Percentiles rank a stretch among this genome's conserved stretches.
These are phyloP conservation scores for Agrochola lota DNA, from an alignment of 2,888 invertebrate species.

Conservation along the genomic window DNA sequence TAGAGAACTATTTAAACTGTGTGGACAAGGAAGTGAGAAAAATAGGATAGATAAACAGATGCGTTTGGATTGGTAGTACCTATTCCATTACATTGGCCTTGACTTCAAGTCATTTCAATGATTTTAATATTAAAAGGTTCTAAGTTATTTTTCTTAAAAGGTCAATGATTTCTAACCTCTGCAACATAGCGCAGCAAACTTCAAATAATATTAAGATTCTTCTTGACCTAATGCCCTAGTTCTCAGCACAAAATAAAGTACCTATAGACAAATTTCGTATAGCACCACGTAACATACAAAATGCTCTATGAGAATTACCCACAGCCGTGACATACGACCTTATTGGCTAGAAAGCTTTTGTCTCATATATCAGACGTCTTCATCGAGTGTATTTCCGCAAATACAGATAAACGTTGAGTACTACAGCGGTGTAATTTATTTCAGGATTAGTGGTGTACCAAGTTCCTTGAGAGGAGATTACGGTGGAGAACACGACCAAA, in stretches of 20 bases:
- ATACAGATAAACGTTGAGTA: conserved; percentile 55
- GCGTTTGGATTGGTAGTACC: not conserved
- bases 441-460: conserved; percentile 56
- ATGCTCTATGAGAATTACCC: conserved; percentile 7
- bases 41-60: not conserved
- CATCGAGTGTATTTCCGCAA: conserved; percentile 52
- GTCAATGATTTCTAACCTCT: not conserved
- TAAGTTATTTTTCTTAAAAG: not conserved
- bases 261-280: not conserved
- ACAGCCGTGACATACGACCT: conserved; percentile 6
- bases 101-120: not conserved
- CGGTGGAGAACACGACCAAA: conserved; percentile 40
- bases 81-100: not conserved
- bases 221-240: conserved; percentile 20
- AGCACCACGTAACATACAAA: not conserved
- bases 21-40: not conserved
- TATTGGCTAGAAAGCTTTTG: conserved; percentile 35
- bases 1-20: not conserved
- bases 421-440: conserved; percentile 59
- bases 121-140: not conserved
- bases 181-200: not conserved
- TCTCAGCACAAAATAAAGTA: not conserved
- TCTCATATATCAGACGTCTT: conserved; percentile 43
- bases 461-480: conserved; percentile 50
- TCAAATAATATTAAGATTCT: not conserved